Conservation (phyloP, 2,113 vertebrate genomes). For the Pangasianodon gigas region DNA sequence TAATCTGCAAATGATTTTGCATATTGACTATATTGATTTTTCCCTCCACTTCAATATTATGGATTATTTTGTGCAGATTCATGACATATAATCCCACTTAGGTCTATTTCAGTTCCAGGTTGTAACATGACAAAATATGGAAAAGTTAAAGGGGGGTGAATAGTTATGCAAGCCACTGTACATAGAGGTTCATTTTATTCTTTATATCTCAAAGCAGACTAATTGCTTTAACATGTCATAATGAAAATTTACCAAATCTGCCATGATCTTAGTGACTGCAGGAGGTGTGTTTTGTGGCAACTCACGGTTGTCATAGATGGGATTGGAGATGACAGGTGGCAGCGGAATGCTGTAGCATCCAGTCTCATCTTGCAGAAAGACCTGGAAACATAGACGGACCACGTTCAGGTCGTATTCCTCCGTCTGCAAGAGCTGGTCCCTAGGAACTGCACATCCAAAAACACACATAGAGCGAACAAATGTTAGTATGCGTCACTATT, state of each 20-base stretch:
- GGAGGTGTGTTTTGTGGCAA: constrained; percentile 47
- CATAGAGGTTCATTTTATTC: not conserved
- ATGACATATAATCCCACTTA: not conserved
- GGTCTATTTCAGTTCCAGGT: not conserved
- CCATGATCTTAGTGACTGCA: not conserved
- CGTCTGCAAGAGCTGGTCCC: constrained; percentile 86
- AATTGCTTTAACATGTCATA: not conserved
- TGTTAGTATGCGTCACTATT: not conserved
- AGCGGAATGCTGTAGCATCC: constrained; percentile 81
- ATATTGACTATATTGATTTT: not conserved
- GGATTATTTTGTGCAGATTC: not conserved
- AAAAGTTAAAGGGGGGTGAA: not conserved
- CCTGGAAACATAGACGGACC: constrained; percentile 95
- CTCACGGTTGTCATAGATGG: constrained; percentile 99
- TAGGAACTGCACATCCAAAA: constrained; percentile 77
- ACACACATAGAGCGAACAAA: constrained; percentile 24
- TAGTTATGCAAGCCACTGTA: not conserved
- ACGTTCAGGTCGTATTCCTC: constrained; percentile 97
- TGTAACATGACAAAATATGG: not conserved
- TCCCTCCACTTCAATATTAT: not conserved
- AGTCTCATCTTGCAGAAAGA: constrained; percentile 84
- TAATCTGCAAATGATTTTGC: not conserved
- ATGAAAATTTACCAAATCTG: not conserved
- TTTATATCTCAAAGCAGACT: not conserved
- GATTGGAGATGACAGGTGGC: constrained; percentile 89